These are phyloP conservation scores for Rhogogaster chlorosoma DNA, from an alignment of 2,888 invertebrate species.

Conservation along the genomic window DNA sequence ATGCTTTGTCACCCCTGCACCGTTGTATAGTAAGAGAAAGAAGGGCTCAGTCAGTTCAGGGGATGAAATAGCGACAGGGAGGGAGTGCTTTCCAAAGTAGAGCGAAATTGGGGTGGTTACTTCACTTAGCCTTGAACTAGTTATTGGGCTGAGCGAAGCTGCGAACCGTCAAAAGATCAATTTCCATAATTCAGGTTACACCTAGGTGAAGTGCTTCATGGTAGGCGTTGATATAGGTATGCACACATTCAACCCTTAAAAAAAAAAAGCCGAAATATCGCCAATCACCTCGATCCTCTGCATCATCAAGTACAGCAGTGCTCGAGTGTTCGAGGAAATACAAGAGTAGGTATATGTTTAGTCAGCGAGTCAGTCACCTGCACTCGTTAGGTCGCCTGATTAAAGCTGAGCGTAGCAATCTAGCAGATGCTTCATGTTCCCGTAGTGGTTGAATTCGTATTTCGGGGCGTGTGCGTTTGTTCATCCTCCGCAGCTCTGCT, in stretches of 20 bases:
- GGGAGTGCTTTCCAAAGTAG: conserved; percentile 37
- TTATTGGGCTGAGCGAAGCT: conserved; percentile 22
- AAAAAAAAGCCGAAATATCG: conserved; percentile 25
- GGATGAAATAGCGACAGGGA: background rate
- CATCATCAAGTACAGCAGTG: background rate
- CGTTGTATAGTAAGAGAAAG: conserved; percentile 1
- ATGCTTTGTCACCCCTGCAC: conserved; percentile 31
- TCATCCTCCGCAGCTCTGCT: conserved; percentile 8
- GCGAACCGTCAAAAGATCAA: conserved; percentile 47
- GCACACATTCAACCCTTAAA: background rate
- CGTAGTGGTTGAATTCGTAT: conserved; percentile 4
- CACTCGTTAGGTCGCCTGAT: conserved; percentile 45
- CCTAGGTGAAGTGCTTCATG: background rate
- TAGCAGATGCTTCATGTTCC: conserved; percentile 39
- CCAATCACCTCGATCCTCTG: background rate
- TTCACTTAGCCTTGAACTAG: conserved; percentile 42
- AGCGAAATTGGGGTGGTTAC: conserved; percentile 43
- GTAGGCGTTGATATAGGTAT: background rate
- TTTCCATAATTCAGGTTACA: conserved; percentile 9
- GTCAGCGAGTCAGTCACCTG: conserved; percentile 46
- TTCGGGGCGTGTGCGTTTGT: conserved; percentile 19
- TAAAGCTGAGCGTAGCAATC: conserved; percentile 41
- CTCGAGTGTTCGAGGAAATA: conserved; percentile 33
- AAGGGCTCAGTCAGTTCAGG: background rate
- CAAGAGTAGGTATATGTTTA: background rate